Base-by-base conservation (phyloP, 2,797 vertebrate species). In the Odontamblyopus lacepedii region DNA sequence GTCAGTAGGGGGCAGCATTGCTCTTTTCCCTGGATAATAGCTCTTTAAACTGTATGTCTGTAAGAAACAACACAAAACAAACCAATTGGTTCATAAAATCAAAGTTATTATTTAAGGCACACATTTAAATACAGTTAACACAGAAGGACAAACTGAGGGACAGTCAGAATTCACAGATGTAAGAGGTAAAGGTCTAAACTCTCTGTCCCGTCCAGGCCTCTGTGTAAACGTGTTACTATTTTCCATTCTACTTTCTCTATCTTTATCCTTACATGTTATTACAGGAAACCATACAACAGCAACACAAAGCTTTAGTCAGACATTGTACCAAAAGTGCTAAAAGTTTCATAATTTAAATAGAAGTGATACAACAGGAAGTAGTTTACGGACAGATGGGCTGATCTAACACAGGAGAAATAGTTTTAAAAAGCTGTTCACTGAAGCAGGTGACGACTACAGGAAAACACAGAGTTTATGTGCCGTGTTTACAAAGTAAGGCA, bases 101-200 rank as follows among this genome's bases (percentile, higher is more conserved):
- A 90, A 86, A 80, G 73, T 89, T 69, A 79, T 89, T 87, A 83
- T 90, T 92, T 91, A 93, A 93, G 92, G 92, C 92, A 92, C 91
- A 89, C 87, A 84, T 83, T 71, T 83, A 64, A 85, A 83, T 85
- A 91, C 88, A 89, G 44, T 65, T 80, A 85, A 89, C 79, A 87
- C 78, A 91, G 78, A 85, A 77, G 85, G 87, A 89, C 73, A 86
- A 23, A 82, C 77, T 76, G 57, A 88, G 70, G 73, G 81, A 86
- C 78, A 83, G 84, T 60, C 76, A 65, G 80, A 56, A 81, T 75
- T 77, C 77, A 87, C 76, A 77, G 30, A 48, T 72, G 56, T 69
- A 29, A 62, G 74, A 80, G 69, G 62, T 23, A 63, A 71, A 19
- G 81, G 18, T 79, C 53, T 51, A 73, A 74, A 13, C 66, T 35